Conservation (phyloP, 1,140 invertebrate species). For the Carcinoscorpius rotundicauda region DNA sequence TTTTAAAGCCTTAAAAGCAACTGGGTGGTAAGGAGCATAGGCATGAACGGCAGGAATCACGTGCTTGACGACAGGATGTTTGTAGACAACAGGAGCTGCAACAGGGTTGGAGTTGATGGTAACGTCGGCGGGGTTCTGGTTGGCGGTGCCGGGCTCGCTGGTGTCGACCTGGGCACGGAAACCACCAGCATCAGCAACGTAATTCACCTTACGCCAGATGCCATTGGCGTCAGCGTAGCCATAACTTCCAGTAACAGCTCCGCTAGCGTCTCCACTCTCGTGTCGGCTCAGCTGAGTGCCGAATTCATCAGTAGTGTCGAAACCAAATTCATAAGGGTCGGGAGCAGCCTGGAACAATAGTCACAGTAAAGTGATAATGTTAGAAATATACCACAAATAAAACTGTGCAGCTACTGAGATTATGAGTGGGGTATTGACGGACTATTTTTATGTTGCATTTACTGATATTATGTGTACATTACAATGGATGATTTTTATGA, state of each 20-base stretch:
- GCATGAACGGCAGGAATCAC: no score
- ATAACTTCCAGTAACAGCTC: constrained; percentile 73
- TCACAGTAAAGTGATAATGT: no score
- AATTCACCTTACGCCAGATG: constrained; percentile 70
- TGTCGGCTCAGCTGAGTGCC: constrained; percentile 17
- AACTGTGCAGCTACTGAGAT: no score
- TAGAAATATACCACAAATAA: no score
- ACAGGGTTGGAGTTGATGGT: neutral
- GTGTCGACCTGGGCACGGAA: constrained; percentile 36
- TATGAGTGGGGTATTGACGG: no score
- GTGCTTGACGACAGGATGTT: no score
- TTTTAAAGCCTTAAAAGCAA: no score
- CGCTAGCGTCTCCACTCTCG: constrained; percentile 62
- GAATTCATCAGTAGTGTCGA: constrained; percentile 17
- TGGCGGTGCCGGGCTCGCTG: constrained; percentile 22
- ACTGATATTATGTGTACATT: no score
- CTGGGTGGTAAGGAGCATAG: no score
- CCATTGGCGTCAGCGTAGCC: constrained; percentile 68
- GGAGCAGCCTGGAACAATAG: neutral
- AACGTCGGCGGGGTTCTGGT: constrained; percentile 19
- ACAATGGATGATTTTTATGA: no score
- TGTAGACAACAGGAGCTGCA: no score
- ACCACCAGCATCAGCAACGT: constrained; percentile 63
- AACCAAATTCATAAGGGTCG: constrained; percentile 20
- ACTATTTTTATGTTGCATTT: no score